Base-by-base conservation (phyloP, 1,140 invertebrate species). In the Zaprionus camerounensis region DNA sequence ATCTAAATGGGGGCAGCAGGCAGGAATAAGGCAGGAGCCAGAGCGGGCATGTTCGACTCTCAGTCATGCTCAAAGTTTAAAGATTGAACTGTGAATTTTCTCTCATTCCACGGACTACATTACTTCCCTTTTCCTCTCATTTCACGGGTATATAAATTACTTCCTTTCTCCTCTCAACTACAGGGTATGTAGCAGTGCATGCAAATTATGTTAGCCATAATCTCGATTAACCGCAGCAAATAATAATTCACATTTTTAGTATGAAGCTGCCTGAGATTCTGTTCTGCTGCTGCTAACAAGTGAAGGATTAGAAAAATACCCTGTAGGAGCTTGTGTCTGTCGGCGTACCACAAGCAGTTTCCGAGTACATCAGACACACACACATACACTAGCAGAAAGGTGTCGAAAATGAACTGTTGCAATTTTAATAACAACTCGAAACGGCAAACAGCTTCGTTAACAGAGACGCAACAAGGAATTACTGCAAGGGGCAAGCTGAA, bases 371-470 rank as follows among this genome's bases (percentile, higher is more conserved):
- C 62, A 59, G 22, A 57, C 26, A 36, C 26, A n/a, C 36, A 41
- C 15, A 49, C 44, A 46, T 6, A 36, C 26, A 69, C 28, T 36
- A 20, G 13, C 46, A 22, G 46, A 20, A 81, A 80, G 78, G 82
- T 85, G 82, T 76, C 71, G 63, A 64, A 78, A 71, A 78, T 66
- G 66, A 71, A 78, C 55, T 73, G 74, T 53, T 85, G 82, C 82
- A 85, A 79, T 73, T 81, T 84, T 85, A 85, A 85, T 84, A 81
- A 75, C 76, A 69, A 71, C 75, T 75, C 71, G 53, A 75, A 81
- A 69, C 68, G 72, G 72, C 64, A 83, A 34, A 38, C 72, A 56
- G 59, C 9, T 76, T 80, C 71, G 71, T 57, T 58, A 64, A 62
- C 22, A 36, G 59, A 46, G 20, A 31, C 12, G 24, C 5, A 56